Percentiles rank a stretch among this genome's conserved stretches.
These are phyloP conservation scores for Papilio dardanus DNA, from an alignment of 1,140 invertebrate genomes.

Conservation along the genomic window DNA sequence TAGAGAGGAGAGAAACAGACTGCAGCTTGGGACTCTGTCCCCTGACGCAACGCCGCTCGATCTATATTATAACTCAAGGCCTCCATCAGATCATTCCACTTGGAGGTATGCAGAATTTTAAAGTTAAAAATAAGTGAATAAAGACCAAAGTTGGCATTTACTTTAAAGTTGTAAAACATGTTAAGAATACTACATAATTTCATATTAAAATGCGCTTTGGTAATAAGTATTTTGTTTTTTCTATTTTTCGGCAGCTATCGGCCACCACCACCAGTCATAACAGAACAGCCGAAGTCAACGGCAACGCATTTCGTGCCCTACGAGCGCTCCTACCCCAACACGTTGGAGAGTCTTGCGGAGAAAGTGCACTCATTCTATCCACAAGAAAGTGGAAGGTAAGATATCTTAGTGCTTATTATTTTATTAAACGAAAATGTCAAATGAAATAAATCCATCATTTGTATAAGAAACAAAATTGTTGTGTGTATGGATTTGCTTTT, in stretches of 20 bases:
- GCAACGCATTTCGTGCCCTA: constrained; percentile 91
- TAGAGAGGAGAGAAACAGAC: constrained; percentile 88
- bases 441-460: not conserved
- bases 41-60: constrained; percentile 88
- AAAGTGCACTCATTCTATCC: constrained; percentile 93
- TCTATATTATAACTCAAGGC: constrained; percentile 91
- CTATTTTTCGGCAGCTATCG: constrained; percentile 76
- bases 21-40: constrained; percentile 86
- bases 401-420: not conserved
- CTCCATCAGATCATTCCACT: constrained; percentile 81
- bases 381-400: constrained; percentile 81
- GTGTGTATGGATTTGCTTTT: constrained; percentile 40
- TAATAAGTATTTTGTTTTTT: no score
- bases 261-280: constrained; percentile 91
- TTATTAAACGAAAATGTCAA: not conserved
- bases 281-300: constrained; percentile 92
- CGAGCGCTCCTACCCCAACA: constrained; percentile 94
- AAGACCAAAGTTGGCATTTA: no score
- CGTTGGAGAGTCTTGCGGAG: constrained; percentile 93
- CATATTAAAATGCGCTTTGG: no score
- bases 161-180: no score
- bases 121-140: no score
- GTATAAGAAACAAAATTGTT: not conserved
- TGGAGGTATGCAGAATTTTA: constrained; percentile 69
- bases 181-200: no score